These are phyloP conservation scores for Gallinago media DNA, from an alignment of 2,113 vertebrate genomes.

Conservation along the genomic window DNA sequence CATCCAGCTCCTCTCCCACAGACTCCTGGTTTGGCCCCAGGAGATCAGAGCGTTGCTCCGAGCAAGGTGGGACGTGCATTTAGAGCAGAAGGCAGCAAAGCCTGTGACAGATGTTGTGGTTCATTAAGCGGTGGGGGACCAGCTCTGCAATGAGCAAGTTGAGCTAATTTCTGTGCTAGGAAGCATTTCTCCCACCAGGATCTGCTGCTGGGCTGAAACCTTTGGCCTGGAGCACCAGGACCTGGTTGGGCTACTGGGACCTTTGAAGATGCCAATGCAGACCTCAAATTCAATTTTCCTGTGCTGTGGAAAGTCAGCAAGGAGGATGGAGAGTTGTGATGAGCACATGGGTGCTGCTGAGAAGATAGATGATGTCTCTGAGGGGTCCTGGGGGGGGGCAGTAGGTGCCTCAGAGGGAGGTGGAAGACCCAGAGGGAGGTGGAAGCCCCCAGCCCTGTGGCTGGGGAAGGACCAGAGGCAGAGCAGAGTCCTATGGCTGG, in stretches of 20 bases:
- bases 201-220: not conserved
- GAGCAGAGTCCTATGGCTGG: not conserved
- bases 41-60: not conserved
- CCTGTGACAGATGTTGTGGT: not conserved
- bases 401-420: not conserved
- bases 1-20: not conserved
- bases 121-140: rapidly evolving
- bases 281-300: not conserved
- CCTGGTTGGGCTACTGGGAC: not conserved
- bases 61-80: not conserved
- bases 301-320: not conserved
- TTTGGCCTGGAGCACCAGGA: not conserved
- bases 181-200: rapidly evolving
- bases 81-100: not conserved
- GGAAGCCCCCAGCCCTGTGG: not conserved
- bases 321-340: not conserved
- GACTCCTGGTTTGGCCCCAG: rapidly evolving
- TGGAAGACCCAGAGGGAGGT: not conserved
- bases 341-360: not conserved
- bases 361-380: not conserved
- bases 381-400: not conserved
- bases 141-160: not conserved
- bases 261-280: not conserved
- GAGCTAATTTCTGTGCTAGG: rapidly evolving
- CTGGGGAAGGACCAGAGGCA: not conserved